Evolutionary conservation across 1,140 invertebrate species (phyloP).

Genomic region (Caerostris extrusa): DNA sequence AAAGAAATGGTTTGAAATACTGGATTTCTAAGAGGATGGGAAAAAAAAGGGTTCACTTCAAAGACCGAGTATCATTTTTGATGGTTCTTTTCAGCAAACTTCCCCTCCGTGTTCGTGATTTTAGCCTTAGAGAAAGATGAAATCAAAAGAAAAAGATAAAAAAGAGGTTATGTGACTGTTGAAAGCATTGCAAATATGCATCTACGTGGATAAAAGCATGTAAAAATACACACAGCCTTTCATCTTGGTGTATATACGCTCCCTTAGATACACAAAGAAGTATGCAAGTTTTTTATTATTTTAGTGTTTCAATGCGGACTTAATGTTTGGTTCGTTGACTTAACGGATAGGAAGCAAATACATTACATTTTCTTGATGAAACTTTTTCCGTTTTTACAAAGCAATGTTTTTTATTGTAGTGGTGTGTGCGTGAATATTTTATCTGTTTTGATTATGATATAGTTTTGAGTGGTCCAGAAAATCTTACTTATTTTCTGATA

Average conservation of each 20-base stretch:
- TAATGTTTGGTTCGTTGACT: not conserved
- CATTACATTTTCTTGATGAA: not conserved
- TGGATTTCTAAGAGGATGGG: not conserved
- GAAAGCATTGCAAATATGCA: constrained; percentile 35
- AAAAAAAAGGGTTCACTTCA: not conserved
- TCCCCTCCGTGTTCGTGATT: not conserved
- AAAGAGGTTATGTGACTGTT: constrained; percentile 7
- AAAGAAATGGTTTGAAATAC: not conserved
- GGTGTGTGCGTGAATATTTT: not conserved
- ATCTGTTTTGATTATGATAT: not conserved
- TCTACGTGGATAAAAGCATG: constrained; percentile 20
- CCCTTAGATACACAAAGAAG: not conserved
- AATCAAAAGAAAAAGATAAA: not conserved
- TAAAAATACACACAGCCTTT: constrained; percentile 12
- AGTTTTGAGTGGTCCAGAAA: too few species aligned
- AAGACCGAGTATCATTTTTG: not conserved
- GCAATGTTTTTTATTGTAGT: not conserved
- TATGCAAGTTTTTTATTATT: constrained; percentile 36
- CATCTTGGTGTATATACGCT: not conserved
- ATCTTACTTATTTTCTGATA: too few species aligned
- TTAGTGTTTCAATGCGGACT: not conserved
- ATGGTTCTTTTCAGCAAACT: not conserved
- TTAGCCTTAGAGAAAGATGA: constrained; percentile 8
- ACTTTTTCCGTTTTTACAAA: not conserved
- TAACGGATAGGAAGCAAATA: not conserved